These are phyloP conservation scores for Crioceris asparagi DNA, from an alignment of 2,888 invertebrate genomes.

Conservation along the genomic window DNA sequence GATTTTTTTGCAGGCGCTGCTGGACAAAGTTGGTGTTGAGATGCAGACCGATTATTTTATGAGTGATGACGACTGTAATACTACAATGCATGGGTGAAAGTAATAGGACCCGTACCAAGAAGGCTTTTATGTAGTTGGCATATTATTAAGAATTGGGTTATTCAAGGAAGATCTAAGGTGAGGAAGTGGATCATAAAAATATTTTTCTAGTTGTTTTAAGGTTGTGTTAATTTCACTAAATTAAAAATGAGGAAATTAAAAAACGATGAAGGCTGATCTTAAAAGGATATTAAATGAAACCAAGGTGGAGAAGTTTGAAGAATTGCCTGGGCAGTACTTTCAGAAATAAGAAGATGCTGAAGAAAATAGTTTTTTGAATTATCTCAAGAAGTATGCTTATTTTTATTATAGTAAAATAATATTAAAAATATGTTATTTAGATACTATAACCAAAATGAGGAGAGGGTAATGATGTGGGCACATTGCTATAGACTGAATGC, in stretches of 20 bases:
- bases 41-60: constrained; percentile 14
- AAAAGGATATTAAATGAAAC: too few species aligned
- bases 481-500: too few species aligned
- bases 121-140: constrained; percentile 14
- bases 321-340: too few species aligned
- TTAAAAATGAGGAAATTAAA: too few species aligned
- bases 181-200: background rate
- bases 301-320: too few species aligned
- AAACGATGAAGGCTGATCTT: too few species aligned
- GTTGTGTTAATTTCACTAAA: background rate
- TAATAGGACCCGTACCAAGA: constrained; percentile 7
- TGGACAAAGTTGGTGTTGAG: constrained; percentile 7
- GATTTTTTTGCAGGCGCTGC: constrained; percentile 17
- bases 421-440: too few species aligned
- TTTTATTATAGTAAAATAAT: background rate
- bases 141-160: constrained; percentile 16
- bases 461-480: too few species aligned
- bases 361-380: too few species aligned
- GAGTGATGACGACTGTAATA: constrained; percentile 18
- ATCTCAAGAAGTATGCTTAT: background rate
- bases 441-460: too few species aligned
- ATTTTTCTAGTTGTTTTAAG: background rate
- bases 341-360: background rate
- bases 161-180: too few species aligned
- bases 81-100: constrained; percentile 13